Evolutionary conservation across 2,797 vertebrate species (phyloP).

Genomic region (Astyanax mexicanus): DNA sequence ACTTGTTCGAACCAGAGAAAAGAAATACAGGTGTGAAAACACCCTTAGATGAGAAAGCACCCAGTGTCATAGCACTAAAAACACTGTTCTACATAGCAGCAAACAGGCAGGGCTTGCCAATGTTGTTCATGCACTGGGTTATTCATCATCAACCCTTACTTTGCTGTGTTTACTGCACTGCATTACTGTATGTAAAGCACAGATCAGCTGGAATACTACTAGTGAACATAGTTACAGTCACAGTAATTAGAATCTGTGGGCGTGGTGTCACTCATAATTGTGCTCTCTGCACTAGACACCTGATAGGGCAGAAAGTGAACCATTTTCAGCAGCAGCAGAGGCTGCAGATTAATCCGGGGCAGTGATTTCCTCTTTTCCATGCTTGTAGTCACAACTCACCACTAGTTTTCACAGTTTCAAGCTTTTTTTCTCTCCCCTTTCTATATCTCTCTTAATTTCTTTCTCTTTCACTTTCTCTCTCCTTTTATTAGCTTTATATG

Average conservation of each 20-base stretch:
- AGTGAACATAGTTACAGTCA: background rate
- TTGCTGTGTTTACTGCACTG: background rate
- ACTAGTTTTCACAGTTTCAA: constrained; percentile 58
- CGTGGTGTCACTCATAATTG: constrained; percentile 34
- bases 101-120: no score
- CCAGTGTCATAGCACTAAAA: background rate
- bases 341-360: constrained; percentile 11
- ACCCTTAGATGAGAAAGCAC: no score
- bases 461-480: constrained; percentile 55
- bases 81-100: no score
- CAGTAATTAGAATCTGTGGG: background rate
- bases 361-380: background rate
- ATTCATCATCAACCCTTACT: background rate
- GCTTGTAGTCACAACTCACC: background rate
- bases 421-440: constrained; percentile 56
- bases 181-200: background rate
- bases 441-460: constrained; percentile 27
- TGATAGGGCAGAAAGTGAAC: constrained; percentile 12
- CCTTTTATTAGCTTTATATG: constrained; percentile 76
- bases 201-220: background rate
- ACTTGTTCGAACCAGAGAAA: no score
- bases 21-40: no score
- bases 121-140: background rate
- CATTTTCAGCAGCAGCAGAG: constrained; percentile 8
- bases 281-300: background rate